Evolutionary conservation across 2,888 invertebrate species (phyloP), one percentile per base, ranked within the genome.

Genomic region (Myathropa florea): DNA sequence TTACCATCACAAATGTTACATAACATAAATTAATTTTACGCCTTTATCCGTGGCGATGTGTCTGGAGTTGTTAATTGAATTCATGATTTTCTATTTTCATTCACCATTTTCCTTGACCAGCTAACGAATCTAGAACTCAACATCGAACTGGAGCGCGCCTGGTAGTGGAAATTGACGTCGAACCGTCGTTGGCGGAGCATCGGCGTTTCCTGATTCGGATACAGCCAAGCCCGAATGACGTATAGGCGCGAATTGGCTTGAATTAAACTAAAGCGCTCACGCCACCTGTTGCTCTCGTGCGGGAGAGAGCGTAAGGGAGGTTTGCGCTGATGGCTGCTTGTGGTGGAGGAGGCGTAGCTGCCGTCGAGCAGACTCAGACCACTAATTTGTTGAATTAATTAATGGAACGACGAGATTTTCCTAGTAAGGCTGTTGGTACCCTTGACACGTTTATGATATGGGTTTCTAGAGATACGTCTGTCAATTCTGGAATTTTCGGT

Each of bases 81-180:
- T 61, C 26, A 61, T 68, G 68, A 55, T 77, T 77, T 77, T 77
- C 77, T 70, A 77, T 70, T 77, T 77, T 77, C 77, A 77, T 77
- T 77, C 77, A 77, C 33, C 61, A 55, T 63, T 63, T 63, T 63
- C 18, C 61, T 12, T 33, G 10, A 4, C 9, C 24, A 0, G 24
- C 3, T 4, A 4, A 46, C 24, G 24, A 57, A 57, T 57, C 12
- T 23, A 4, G 24, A 3, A 59, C 18, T 75, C 53, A 53, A 36
- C 24, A 55, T 55, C 68, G 68, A 63, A 77, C 2, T 33, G 33
- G 33, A 33, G 33, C 33, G 33, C n/a, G n/a, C n/a, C 0, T 12
- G 18, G 4, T 6, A 6, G 7, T 46, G 46, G 46, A 46, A 46
- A 18, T 18, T 18, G 6, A 46, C 46, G 7, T 39, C 39, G n/a